Evolutionary conservation across 1,140 invertebrate genomes (phyloP), one percentile per base, ranked within the genome.

Genomic region (Lepidurus packardi): DNA sequence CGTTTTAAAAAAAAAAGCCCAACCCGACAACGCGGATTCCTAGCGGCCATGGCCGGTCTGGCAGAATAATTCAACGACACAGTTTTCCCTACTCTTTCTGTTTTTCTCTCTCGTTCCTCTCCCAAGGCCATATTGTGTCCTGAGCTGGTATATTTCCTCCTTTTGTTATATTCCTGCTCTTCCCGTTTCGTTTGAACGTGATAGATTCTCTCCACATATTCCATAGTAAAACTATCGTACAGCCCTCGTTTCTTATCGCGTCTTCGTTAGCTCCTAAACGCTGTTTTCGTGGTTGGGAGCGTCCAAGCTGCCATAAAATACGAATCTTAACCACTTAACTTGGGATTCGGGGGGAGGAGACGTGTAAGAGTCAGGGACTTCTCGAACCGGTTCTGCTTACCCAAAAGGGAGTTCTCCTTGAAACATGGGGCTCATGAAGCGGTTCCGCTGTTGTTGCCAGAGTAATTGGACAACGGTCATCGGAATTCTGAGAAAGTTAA

Each of bases 391-490:
- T 43, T 47, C 75, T 77, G 10, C 43, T 16, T 43, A 47, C 24
- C 10, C 74, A 16, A n/a, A 25, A 25, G 74, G 41, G 75, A 43
- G 43, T 77, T 47, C 11, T 43, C 75, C 42, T 77, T 25, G 75
- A 77, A 45, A 44, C 43, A 21, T 47, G 24, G 34, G 24, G 16
- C 47, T 21, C 75, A 4, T 16, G 43, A 77, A 11, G 43, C 73
- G 24, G 74, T 42, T 34, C 43, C 80, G 78, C 74, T 43, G 34
- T 65, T 47, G 76, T 41, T 77, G 13, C 21, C 53, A 21, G 16
- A 65, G 21, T 65, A 65, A 65, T 65, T 16, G 53, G 13, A 21
- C 13, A 65, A 21, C 53, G 13, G 53, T 21, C 53, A 65, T 65
- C 13, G 53, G 53, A 65, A 65, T 65, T 65, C 53, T 21, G 13